Conservation (phyloP, 2,797 vertebrate genomes). For the Hybognathus amarus region DNA sequence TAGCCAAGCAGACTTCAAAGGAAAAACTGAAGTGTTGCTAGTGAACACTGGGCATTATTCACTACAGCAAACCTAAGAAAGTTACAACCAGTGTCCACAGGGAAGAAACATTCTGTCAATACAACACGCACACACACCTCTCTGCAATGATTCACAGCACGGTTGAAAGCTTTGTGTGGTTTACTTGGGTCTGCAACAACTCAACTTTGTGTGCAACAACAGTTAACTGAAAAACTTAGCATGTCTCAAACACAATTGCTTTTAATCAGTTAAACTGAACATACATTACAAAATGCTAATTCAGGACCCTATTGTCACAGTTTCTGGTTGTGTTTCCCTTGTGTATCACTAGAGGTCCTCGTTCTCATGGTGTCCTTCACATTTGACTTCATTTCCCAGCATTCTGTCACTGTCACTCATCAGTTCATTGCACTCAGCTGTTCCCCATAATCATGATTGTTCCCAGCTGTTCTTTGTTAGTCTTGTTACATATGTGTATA, state of each 20-base stretch:
- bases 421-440: no score
- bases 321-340: no score
- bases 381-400: no score
- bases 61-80: constrained; percentile 6
- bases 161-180: background rate
- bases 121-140: background rate
- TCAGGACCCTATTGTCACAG: no score
- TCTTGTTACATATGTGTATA: no score
- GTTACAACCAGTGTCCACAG: constrained; percentile 18
- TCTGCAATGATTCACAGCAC: constrained; percentile 22
- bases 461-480: no score
- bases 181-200: constrained; percentile 14
- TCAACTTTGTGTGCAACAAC: background rate
- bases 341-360: no score
- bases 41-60: background rate
- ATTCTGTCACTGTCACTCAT: no score
- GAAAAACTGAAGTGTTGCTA: background rate
- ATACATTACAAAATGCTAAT: background rate
- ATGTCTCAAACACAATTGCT: background rate
- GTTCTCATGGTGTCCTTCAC: no score
- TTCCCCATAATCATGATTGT: no score
- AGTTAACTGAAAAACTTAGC: constrained; percentile 2
- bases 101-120: constrained; percentile 26
- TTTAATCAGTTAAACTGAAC: background rate
- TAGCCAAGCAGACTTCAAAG: constrained; percentile 17